Evolutionary conservation across 1,140 invertebrate genomes (phyloP).

Genomic region (Scylla paramamosain): DNA sequence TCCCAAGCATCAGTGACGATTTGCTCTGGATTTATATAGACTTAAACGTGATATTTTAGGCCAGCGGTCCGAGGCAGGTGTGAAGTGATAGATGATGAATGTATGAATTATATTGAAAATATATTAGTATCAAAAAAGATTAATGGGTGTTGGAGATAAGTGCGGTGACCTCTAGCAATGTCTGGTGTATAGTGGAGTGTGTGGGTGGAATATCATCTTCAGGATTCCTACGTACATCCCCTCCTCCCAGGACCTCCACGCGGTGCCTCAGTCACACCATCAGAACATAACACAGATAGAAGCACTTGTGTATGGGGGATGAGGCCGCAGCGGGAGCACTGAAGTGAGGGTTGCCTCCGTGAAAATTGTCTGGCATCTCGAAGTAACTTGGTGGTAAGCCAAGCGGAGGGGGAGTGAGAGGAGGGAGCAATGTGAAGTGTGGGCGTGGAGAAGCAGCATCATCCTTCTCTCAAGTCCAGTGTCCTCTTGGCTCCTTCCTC

Average conservation of each 20-base stretch:
- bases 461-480: slow-evolving; percentile 31
- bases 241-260: background rate
- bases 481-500: slow-evolving; percentile 25
- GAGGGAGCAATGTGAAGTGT: slow-evolving; percentile 45
- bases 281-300: background rate
- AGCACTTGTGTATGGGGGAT: background rate
- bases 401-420: slow-evolving; percentile 11
- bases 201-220: background rate
- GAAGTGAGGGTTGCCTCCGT: slow-evolving; percentile 12
- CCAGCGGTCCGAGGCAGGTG: background rate
- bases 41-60: background rate
- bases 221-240: background rate
- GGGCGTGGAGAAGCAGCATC: slow-evolving; percentile 48
- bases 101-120: background rate
- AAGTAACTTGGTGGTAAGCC: slow-evolving; percentile 28
- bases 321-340: background rate
- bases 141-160: slow-evolving; percentile 8
- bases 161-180: slow-evolving; percentile 49
- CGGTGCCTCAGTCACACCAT: background rate
- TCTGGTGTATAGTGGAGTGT: background rate
- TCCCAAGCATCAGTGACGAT: background rate
- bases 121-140: background rate
- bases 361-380: slow-evolving; percentile 24
- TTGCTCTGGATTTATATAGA: background rate
- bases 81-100: slow-evolving; percentile 24